phyloP scores from a whole-genome alignment of 2,888 invertebrate species.

The Meta bourneti region DNA sequence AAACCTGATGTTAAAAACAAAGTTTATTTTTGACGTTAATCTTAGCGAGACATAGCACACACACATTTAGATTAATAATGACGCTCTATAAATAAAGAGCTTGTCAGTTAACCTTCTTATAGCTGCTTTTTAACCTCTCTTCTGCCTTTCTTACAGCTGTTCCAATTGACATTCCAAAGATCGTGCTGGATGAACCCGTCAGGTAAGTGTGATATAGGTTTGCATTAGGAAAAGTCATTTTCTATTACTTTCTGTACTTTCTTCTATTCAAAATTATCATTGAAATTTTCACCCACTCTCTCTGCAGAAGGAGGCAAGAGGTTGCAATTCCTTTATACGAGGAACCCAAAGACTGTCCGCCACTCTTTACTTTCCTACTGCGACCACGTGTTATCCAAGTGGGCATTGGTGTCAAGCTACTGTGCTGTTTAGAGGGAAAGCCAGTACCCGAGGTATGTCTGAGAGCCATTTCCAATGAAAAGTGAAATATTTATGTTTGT shows the following conservation, averaged over 20 bases:
- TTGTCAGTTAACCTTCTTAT: too few relatives aligned
- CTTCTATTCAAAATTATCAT: not conserved
- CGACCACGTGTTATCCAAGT: slow-evolving; percentile 99
- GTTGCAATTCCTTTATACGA: slow-evolving; percentile 85
- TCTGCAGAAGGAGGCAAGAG: slow-evolving; percentile 66
- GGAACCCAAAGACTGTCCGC: slow-evolving; percentile 95
- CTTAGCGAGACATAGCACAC: too few relatives aligned
- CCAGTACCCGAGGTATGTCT: slow-evolving; percentile 88
- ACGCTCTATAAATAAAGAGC: too few relatives aligned
- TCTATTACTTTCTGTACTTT: not conserved
- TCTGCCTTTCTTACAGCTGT: slow-evolving; percentile 59
- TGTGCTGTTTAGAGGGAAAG: slow-evolving; percentile 96
- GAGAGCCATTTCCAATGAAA: not conserved
- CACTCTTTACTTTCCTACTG: slow-evolving; percentile 98
- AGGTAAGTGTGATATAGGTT: slow-evolving; percentile 44
- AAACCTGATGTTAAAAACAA: too few relatives aligned
- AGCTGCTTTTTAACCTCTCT: too few relatives aligned
- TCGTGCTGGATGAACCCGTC: slow-evolving; percentile 74
- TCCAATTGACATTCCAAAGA: slow-evolving; percentile 76
- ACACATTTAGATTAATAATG: too few relatives aligned
- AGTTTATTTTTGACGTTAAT: too few relatives aligned
- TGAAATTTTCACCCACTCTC: not conserved
- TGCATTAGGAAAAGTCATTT: not conserved
- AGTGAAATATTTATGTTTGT: not conserved
- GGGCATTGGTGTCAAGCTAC: slow-evolving; percentile 95